phyloP scores from a whole-genome alignment of 2,888 invertebrate species.

The Acanthoscelides obtectus region DNA sequence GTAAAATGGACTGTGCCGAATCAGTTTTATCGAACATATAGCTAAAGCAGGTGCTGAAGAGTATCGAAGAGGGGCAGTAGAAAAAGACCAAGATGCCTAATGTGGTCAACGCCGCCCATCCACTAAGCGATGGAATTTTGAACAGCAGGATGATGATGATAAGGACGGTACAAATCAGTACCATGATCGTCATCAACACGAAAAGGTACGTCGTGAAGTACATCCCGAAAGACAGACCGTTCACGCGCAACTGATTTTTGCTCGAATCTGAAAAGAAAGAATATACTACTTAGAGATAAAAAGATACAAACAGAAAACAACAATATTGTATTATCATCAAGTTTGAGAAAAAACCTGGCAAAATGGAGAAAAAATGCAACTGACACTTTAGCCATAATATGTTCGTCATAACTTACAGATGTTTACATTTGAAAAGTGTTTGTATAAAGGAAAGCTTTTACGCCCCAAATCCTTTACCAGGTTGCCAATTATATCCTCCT shows the following conservation, averaged over 20 bases:
- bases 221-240: conserved; percentile 70
- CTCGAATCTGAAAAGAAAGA: conserved; percentile 61
- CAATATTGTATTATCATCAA: no score
- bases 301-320: no score
- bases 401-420: no score
- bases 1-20: conserved; percentile 74
- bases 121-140: conserved; percentile 65
- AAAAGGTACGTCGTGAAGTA: conserved; percentile 73
- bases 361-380: no score
- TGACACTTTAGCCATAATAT: no score
- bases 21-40: conserved; percentile 80
- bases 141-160: conserved; percentile 62
- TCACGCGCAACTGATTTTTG: conserved; percentile 79
- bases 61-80: conserved; percentile 70
- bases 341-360: no score
- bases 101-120: conserved; percentile 64
- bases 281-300: background rate
- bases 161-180: conserved; percentile 61
- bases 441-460: no score
- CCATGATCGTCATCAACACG: conserved; percentile 65
- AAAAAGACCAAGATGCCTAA: conserved; percentile 62
- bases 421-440: no score
- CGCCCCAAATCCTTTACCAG: no score
- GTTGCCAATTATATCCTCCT: no score
- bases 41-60: conserved; percentile 72